These are phyloP conservation scores for Nanger granti DNA, from an alignment of 2,113 vertebrate species.

Conservation along the genomic window DNA sequence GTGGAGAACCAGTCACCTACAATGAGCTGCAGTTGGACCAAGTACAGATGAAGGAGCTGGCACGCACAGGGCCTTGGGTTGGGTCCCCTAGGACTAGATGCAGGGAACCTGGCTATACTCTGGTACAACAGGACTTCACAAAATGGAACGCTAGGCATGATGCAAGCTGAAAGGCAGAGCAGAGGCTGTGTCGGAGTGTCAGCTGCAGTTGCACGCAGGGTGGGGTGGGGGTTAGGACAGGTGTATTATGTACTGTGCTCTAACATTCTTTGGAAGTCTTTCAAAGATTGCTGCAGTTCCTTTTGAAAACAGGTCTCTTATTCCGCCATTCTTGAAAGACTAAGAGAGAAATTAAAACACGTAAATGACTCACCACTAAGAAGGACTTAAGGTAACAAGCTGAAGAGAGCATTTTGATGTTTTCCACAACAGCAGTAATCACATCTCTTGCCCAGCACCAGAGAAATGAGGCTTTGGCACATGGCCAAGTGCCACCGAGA, in stretches of 20 bases:
- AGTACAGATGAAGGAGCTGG: conserved; percentile 72
- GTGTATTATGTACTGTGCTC: conserved; percentile 76
- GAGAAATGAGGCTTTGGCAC: neutral
- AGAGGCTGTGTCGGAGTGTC: conserved; percentile 55
- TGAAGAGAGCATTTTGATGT: neutral
- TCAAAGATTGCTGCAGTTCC: conserved; percentile 75
- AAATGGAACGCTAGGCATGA: conserved; percentile 82
- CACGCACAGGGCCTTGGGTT: conserved; percentile 53
- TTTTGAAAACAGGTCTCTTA: conserved; percentile 72
- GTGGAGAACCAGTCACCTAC: conserved; percentile 78
- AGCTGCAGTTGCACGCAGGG: conserved; percentile 49
- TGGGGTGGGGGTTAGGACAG: neutral
- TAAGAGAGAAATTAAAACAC: conserved; percentile 20
- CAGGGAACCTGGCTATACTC: conserved; percentile 68
- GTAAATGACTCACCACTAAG: neutral
- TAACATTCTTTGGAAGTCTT: conserved; percentile 83
- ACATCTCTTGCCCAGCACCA: neutral
- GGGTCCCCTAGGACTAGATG: conserved; percentile 68
- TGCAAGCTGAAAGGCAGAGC: conserved; percentile 69
- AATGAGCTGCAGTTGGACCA: conserved; percentile 79
- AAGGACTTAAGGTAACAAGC: neutral
- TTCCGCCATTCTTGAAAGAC: conserved; percentile 70
- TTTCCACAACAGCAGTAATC: neutral
- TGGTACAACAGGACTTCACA: conserved; percentile 80
- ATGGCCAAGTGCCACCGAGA: neutral